Base-by-base conservation (phyloP, 2,113 vertebrate genomes). In the Clinocottus analis region DNA sequence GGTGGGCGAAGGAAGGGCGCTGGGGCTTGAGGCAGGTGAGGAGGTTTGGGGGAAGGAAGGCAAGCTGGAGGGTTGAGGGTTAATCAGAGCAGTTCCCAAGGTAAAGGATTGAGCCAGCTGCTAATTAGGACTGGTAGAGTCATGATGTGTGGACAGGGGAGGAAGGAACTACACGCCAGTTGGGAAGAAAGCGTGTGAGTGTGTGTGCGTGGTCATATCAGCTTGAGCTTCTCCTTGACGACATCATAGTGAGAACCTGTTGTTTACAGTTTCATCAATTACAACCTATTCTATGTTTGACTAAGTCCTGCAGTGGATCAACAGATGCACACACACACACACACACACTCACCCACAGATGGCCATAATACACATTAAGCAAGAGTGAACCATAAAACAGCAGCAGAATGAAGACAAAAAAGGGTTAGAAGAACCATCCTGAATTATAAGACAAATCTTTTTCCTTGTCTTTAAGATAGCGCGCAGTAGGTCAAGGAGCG, bases 91-190 rank as follows among this genome's bases (percentile, higher is more conserved):
- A 21, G 69, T 33, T 86, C 78, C 78, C 65, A 14, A 49, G 72
- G 82, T 83, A 86, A 88, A 39, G 53, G 73, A 80, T 77, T 29
- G 19, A 67, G 77, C 49, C 79, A 74, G 80, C 70, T 84, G 79
- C 77, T 93, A 83, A 91, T 92, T 89, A 89, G 75, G 49, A 73
- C 45, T 60, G 39, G 78, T 88, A 72, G 85, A 83, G 69, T 72
- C 27, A 81, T 82, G 77, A 84, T 72, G 45, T 80, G 31, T 75
- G 49, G 74, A 75, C 55, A 76, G 75, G 62, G 37, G 59, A 69
- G 82, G 39, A 49, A 60, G 60, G 59, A 71, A 47, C 53, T 49
- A 27, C n/a, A 3, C 61, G 39, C 16, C 37, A 27, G 21, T 31
- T 66, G 58, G 19, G 19, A 67, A 14, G 62, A 10, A 4, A 17